These are phyloP conservation scores for Andinoacara biseriatus DNA, from an alignment of 2,113 vertebrate genomes.

Conservation along the genomic window DNA sequence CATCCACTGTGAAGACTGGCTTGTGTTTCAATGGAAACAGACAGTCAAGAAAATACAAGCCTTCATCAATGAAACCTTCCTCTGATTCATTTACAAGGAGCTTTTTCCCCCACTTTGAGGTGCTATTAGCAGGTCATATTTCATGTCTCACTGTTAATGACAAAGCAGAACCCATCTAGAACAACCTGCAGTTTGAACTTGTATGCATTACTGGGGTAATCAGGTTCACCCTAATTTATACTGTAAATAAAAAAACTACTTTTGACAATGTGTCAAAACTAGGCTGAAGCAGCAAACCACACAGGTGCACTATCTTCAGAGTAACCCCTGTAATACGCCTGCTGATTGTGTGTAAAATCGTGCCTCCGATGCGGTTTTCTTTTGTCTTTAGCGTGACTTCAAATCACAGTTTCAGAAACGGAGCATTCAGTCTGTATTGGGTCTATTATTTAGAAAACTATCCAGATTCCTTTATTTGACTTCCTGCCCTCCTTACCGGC, in stretches of 20 bases:
- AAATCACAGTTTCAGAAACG: background rate
- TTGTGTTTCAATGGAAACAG: constrained; percentile 22
- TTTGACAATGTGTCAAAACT: background rate
- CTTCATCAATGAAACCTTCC: constrained; percentile 33
- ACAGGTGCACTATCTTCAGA: background rate
- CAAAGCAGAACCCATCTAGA: background rate
- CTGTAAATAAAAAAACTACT: background rate
- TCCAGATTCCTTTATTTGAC: background rate
- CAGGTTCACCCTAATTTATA: background rate
- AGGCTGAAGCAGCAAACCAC: background rate
- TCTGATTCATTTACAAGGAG: background rate
- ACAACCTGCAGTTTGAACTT: background rate
- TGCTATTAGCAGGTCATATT: background rate
- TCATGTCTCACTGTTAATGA: background rate
- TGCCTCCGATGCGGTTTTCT: background rate
- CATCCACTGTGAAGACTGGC: constrained; percentile 25
- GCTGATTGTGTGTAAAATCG: background rate
- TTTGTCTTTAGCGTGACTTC: background rate
- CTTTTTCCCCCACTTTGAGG: background rate
- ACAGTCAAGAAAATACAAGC: constrained; percentile 15
- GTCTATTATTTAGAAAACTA: background rate
- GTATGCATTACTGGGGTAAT: background rate
- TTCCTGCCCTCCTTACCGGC: background rate
- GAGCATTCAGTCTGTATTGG: background rate
- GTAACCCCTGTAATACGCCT: background rate